Conservation (phyloP, 2,113 vertebrate species). For the Propithecus coquereli region DNA sequence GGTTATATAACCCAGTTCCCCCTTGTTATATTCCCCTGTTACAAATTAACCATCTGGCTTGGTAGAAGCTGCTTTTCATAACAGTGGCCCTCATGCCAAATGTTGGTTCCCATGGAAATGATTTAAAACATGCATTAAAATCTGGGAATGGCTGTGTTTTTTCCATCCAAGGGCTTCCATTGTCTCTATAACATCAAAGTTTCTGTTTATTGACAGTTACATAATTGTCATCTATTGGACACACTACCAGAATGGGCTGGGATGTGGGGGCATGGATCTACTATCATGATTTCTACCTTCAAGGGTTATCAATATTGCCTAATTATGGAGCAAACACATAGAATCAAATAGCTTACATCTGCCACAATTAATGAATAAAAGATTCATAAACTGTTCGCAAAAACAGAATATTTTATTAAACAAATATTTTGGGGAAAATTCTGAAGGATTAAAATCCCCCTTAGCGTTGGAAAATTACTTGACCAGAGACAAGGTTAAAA, state of each 20-base stretch:
- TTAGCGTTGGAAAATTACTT: not conserved
- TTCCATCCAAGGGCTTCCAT: constrained; percentile 15
- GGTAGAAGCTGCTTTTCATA: constrained; percentile 71
- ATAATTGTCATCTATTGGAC: constrained; percentile 43
- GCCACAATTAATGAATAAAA: not conserved
- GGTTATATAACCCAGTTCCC: constrained; percentile 60
- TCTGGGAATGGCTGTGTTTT: constrained; percentile 65
- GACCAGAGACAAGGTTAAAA: not conserved
- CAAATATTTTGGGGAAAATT: not conserved
- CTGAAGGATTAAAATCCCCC: not conserved
- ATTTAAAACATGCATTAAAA: constrained; percentile 73
- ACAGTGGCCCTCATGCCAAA: constrained; percentile 65
- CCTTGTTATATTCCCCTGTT: constrained; percentile 58
- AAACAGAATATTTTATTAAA: not conserved
- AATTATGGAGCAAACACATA: not conserved
- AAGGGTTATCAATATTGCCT: not conserved
- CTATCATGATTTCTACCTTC: constrained; percentile 20
- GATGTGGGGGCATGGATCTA: not conserved
- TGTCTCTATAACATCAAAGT: constrained; percentile 16
- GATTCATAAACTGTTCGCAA: not conserved
- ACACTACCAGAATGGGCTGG: not conserved
- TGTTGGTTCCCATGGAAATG: constrained; percentile 82
- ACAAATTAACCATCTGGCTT: constrained; percentile 77
- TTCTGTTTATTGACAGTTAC: constrained; percentile 43
- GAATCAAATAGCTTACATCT: not conserved